Evolutionary conservation across 2,113 vertebrate species (phyloP).

Genomic region (Sinocyclocheilus rhinocerous): DNA sequence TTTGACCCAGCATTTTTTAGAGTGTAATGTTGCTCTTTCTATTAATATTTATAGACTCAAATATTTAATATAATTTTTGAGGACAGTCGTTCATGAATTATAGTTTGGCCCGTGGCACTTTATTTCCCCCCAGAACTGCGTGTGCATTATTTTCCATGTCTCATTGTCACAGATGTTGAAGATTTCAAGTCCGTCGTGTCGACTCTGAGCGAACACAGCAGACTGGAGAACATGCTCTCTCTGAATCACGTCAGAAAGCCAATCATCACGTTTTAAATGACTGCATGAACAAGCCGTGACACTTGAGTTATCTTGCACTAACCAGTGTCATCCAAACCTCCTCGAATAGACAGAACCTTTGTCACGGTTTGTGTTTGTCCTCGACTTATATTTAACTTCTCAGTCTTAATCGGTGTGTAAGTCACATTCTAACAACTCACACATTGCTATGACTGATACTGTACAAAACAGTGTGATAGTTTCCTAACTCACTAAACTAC

Average conservation of each 20-base stretch:
- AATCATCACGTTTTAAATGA: not conserved
- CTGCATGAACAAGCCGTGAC: not conserved
- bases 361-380: constrained; percentile 52
- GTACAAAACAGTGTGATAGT: not conserved
- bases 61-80: not conserved
- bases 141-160: not conserved
- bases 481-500: not conserved
- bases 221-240: not conserved
- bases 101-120: not conserved
- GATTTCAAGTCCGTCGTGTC: constrained; percentile 73
- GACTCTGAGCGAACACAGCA: not conserved
- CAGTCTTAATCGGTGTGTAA: constrained; percentile 42
- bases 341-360: not conserved
- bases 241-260: constrained; percentile 56
- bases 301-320: not conserved
- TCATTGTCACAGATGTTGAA: constrained; percentile 66
- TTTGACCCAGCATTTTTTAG: no score
- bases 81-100: not conserved
- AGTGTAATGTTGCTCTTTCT: no score
- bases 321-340: not conserved
- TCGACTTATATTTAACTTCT: constrained; percentile 72
- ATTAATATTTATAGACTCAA: not conserved
- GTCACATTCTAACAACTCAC: not conserved
- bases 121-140: not conserved
- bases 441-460: not conserved